phyloP scores from a whole-genome alignment of 1,140 invertebrate genomes.

The Drosophila repletoides region DNA sequence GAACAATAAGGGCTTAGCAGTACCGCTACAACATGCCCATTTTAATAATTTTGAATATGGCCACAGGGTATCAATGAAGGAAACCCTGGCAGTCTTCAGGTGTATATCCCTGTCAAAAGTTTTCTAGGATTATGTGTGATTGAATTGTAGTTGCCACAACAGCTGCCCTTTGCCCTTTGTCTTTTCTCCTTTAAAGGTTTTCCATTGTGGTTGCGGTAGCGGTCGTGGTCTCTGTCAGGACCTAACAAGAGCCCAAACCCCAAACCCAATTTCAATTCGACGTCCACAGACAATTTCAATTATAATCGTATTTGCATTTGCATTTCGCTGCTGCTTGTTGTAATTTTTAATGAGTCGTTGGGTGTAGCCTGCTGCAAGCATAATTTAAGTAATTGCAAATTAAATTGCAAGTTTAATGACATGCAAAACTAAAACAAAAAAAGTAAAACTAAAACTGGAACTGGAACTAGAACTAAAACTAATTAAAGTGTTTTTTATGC shows the following conservation, averaged over 20 bases:
- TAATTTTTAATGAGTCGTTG: conserved; percentile 19
- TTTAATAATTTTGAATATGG: too few species aligned
- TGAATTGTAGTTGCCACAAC: background rate
- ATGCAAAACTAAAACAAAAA: conserved; percentile 12
- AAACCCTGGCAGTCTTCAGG: background rate
- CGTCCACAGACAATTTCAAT: conserved; percentile 5
- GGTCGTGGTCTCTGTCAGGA: too few species aligned
- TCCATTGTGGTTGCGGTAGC: background rate
- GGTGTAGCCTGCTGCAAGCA: conserved; percentile 3
- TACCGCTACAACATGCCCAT: too few species aligned
- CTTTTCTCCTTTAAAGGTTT: background rate
- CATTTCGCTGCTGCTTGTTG: background rate
- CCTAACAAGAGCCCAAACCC: too few species aligned
- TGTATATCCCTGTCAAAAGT: conserved; percentile 2
- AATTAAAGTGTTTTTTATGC: conserved; percentile 59
- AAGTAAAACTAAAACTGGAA: conserved; percentile 2
- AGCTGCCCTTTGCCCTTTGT: background rate
- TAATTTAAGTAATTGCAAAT: conserved; percentile 67
- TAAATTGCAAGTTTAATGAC: conserved; percentile 62
- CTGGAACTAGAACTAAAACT: conserved; percentile 36
- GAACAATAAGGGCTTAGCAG: too few species aligned
- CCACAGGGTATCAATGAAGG: background rate
- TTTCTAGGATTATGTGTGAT: background rate
- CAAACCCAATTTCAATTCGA: background rate
- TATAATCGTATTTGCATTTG: conserved; percentile 14